Conservation (phyloP, 2,797 vertebrate genomes). For the Heteromormyrus szaboi region DNA sequence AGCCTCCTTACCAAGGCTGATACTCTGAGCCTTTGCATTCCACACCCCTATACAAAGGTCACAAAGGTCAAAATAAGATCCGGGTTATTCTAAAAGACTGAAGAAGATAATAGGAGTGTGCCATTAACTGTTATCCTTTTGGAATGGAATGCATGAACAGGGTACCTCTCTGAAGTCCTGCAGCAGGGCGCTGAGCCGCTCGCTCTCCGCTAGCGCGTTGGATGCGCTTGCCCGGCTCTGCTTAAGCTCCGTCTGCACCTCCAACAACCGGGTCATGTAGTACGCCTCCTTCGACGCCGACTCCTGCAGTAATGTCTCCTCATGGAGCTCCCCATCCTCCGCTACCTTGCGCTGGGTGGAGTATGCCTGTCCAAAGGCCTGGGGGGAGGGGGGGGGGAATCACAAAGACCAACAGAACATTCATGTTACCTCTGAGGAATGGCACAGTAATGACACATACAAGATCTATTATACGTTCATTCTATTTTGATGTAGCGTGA, state of each 20-base stretch:
- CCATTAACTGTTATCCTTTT: neutral
- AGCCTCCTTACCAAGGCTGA: neutral
- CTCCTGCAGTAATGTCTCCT: slow-evolving; percentile 88
- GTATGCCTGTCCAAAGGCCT: slow-evolving; percentile 92
- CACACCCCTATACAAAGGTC: neutral
- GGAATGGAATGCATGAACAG: neutral
- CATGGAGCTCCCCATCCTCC: slow-evolving; percentile 86
- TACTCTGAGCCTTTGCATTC: neutral
- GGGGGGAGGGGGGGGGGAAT: neutral
- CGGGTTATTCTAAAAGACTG: neutral
- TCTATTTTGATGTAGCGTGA: neutral
- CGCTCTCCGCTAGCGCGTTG: slow-evolving; percentile 75
- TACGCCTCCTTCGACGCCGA: slow-evolving; percentile 89
- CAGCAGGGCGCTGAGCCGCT: slow-evolving; percentile 69
- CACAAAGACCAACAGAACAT: neutral
- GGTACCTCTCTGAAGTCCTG: slow-evolving; percentile 83
- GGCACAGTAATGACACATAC: neutral
- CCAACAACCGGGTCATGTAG: slow-evolving; percentile 81
- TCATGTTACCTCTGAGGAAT: neutral
- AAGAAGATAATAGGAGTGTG: neutral
- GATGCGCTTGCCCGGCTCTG: slow-evolving; percentile 67
- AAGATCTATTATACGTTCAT: neutral
- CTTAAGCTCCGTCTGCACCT: slow-evolving; percentile 84
- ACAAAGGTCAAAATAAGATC: neutral
- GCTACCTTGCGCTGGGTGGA: slow-evolving; percentile 89